phyloP scores from a whole-genome alignment of 2,888 invertebrate genomes.

The Venusia cambrica region DNA sequence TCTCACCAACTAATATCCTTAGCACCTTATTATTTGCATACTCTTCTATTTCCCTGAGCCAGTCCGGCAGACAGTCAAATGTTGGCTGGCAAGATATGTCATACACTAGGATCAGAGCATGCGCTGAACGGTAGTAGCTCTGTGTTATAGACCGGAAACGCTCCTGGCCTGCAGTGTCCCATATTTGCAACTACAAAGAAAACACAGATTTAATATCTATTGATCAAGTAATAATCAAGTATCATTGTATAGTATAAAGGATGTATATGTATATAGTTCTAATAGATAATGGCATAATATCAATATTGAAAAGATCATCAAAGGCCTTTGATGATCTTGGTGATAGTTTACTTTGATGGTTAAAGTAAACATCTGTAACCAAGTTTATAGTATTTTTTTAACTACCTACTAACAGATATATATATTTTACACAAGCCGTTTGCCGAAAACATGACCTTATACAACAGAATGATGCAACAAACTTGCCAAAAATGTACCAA shows the following conservation, averaged over 20 bases:
- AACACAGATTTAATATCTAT: conserved; percentile 2
- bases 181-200: conserved; percentile 93
- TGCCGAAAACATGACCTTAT: conserved; percentile 24
- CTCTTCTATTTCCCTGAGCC: conserved; percentile 98
- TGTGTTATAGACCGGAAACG: conserved; percentile 98
- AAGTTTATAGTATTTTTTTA: too few relatives aligned
- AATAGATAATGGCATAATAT: too few relatives aligned
- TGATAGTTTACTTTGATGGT: too few relatives aligned
- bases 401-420: too few relatives aligned
- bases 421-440: conserved; percentile 8
- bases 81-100: conserved; percentile 99
- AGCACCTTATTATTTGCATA: conserved; percentile 97
- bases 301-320: too few relatives aligned
- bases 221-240: too few relatives aligned
- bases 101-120: conserved; percentile 97
- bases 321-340: too few relatives aligned
- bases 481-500: conserved; percentile 37
- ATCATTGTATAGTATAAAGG: too few relatives aligned
- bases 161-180: conserved; percentile 99
- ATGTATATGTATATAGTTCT: too few relatives aligned
- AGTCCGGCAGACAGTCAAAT: conserved; percentile 97
- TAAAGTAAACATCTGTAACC: too few relatives aligned
- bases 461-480: conserved; percentile 44
- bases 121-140: conserved; percentile 98
- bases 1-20: conserved; percentile 94